Evolutionary conservation across 2,113 vertebrate species (phyloP).

Genomic region (Thermophis baileyi): DNA sequence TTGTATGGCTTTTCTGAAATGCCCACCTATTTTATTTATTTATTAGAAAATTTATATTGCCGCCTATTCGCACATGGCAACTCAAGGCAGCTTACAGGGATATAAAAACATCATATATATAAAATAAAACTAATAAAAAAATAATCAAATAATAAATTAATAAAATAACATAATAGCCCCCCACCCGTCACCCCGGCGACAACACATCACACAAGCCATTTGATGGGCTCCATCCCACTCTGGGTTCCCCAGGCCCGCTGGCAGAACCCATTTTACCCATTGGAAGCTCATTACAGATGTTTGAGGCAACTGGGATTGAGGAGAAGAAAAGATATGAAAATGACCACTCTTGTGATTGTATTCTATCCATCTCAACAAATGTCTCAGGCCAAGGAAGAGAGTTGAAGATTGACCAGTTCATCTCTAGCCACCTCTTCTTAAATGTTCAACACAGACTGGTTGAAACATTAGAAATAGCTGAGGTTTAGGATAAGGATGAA

Average conservation of each 20-base stretch:
- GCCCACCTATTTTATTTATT: background rate
- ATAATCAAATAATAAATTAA: too few species aligned
- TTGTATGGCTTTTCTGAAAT: background rate
- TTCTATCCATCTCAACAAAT: background rate
- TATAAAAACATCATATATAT: too few species aligned
- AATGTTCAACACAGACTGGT: background rate
- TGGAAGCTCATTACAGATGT: background rate
- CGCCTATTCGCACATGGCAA: too few species aligned
- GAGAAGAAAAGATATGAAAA: background rate
- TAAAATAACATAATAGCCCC: too few species aligned
- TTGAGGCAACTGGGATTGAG: background rate
- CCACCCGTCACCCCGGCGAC: too few species aligned
- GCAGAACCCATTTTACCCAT: background rate
- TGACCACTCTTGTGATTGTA: background rate
- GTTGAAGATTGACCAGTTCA: background rate
- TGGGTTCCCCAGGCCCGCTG: too few species aligned
- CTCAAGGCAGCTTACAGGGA: too few species aligned
- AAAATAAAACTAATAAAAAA: too few species aligned
- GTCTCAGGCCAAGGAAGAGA: background rate
- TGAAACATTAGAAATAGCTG: background rate
- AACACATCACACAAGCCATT: too few species aligned
- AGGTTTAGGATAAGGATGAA: background rate
- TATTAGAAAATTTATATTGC: too few species aligned
- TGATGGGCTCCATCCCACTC: too few species aligned
- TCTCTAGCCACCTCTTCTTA: background rate